Conservation (phyloP, 1,140 invertebrate species). For the Anthonomus grandis region DNA sequence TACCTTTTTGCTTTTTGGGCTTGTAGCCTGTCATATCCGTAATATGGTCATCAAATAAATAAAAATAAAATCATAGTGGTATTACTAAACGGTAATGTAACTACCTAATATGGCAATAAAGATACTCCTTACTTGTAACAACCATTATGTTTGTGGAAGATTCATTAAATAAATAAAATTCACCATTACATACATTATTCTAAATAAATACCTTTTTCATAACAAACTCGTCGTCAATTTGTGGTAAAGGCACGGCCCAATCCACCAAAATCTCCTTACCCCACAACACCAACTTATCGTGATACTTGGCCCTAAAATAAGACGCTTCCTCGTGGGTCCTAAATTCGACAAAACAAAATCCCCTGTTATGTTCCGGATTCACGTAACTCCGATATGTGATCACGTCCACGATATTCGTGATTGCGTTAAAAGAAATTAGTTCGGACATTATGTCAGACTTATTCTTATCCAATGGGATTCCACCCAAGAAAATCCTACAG, state of each 20-base stretch:
- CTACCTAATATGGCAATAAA: too few species aligned
- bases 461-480: slow-evolving; percentile 68
- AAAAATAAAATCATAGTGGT: too few species aligned
- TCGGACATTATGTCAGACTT: slow-evolving; percentile 68
- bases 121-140: too few species aligned
- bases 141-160: too few species aligned
- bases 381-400: slow-evolving; percentile 65
- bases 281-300: slow-evolving; percentile 15
- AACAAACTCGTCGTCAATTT: neutral
- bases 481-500: slow-evolving; percentile 77
- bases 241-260: slow-evolving; percentile 26
- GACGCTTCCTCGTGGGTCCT: slow-evolving; percentile 74
- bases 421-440: slow-evolving; percentile 59
- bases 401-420: slow-evolving; percentile 57
- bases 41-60: too few species aligned
- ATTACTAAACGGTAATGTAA: too few species aligned
- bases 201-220: slow-evolving; percentile 6
- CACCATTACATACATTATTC: too few species aligned
- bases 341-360: slow-evolving; percentile 87
- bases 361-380: slow-evolving; percentile 49
- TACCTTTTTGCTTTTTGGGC: too few species aligned
- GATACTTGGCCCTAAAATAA: slow-evolving; percentile 60
- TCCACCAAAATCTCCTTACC: slow-evolving; percentile 21
- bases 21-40: too few species aligned
- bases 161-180: too few species aligned